Evolutionary conservation across 2,797 vertebrate genomes (phyloP), one percentile per base, ranked within the genome.

Genomic region (Sebastes steindachneri): DNA sequence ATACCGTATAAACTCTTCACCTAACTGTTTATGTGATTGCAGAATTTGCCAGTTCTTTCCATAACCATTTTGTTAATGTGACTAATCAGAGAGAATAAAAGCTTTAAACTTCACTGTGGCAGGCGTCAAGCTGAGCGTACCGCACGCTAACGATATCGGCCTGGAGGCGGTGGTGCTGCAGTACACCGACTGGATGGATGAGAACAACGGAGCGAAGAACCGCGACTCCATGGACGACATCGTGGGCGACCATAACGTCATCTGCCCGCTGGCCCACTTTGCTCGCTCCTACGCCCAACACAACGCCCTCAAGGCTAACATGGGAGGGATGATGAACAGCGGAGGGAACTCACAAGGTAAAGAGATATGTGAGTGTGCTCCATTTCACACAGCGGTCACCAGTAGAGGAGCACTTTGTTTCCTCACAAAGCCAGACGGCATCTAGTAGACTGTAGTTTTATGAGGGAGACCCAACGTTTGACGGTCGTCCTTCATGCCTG

Each of bases 141-240:
- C 98, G 4, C 97, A 98, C 6, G 97, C 96, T 26, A 98, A 96
- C 25, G 97, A 98, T 60, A 96, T 99, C 35, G 97, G 97, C 3
- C 90, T 97, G n/a, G 98, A 98, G 79, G 97, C 98, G 0, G 97
- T 98, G 74, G 96, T 97, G 29, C 93, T 98, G 77, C 98, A 99
- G 76, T 99, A 99, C 77, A 99, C 98, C 0, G 97, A 99, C 92
- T 99, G 98, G 98, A 93, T 96, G 91, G 97, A 97, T 55, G 96
- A 97, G 53, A 96, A 98, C 53, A 97, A 97, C 11, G 94, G 95
- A 0, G 1, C 91, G 2, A 98, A 98, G 92, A 97, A 99, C 92
- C 94, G 98, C 0, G 97, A 99, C 0, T 97, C 97, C 31, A 83
- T 99, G 96, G 97, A 97, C 0, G 97, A 98, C 77, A 95, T 99